Percentiles rank a stretch among this genome's conserved stretches.
These are phyloP conservation scores for Idaea dimidiata DNA, from an alignment of 2,888 invertebrate genomes.

Conservation along the genomic window DNA sequence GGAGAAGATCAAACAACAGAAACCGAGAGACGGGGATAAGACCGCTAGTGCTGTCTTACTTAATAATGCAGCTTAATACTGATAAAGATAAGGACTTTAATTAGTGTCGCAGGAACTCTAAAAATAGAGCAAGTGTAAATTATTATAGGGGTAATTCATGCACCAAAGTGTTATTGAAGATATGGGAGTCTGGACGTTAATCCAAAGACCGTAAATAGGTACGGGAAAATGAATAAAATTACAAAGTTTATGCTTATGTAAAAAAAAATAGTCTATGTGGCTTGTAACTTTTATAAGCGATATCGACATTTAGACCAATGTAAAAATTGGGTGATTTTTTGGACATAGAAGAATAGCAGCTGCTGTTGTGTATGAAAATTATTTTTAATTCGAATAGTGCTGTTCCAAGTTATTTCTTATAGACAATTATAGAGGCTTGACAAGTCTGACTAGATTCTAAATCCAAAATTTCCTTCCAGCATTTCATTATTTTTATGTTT, in stretches of 20 bases:
- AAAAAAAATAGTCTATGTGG: too few species aligned
- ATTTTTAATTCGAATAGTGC: background rate
- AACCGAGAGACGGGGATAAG: constrained; percentile 45
- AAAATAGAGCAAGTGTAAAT: background rate
- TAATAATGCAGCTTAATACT: constrained; percentile 33
- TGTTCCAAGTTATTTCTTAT: too few species aligned
- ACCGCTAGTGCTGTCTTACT: constrained; percentile 56
- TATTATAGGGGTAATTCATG: too few species aligned
- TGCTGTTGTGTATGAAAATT: background rate
- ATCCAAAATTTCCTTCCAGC: constrained; percentile 3
- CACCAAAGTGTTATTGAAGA: background rate
- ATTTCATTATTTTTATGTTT: constrained; percentile 7
- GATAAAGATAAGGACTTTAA: constrained; percentile 5
- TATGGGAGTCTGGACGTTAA: background rate
- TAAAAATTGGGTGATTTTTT: too few species aligned
- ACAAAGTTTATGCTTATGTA: too few species aligned
- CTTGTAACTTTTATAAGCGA: too few species aligned
- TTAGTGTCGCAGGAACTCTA: background rate
- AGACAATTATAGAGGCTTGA: constrained; percentile 36
- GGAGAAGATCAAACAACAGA: constrained; percentile 51
- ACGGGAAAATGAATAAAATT: background rate
- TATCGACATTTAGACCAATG: too few species aligned
- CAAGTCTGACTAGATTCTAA: constrained; percentile 55
- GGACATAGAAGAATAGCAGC: background rate
- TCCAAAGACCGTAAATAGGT: background rate